Percentiles rank a stretch among this genome's conserved stretches.
Evolutionary conservation across 2,113 vertebrate species (phyloP).

Genomic region (Spilogale gracilis): DNA sequence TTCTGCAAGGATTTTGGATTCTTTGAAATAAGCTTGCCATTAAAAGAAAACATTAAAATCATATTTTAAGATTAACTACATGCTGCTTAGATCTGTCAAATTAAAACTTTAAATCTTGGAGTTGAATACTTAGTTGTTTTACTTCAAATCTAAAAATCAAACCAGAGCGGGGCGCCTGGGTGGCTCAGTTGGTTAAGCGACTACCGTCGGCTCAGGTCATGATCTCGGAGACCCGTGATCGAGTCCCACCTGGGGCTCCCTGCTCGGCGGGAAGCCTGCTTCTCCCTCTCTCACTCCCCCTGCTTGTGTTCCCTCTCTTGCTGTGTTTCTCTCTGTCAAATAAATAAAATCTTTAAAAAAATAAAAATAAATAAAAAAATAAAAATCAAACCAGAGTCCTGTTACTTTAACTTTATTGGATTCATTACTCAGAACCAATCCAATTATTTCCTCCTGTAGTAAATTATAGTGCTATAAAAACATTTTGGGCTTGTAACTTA

Average conservation of each 20-base stretch:
- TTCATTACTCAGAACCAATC: not conserved
- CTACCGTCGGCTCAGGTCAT: no score
- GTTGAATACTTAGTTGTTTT: slow-evolving; percentile 23
- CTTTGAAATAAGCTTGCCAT: slow-evolving; percentile 59
- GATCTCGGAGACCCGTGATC: no score
- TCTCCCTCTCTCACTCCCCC: no score
- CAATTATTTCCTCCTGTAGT: slow-evolving; percentile 43
- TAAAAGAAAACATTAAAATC: slow-evolving; percentile 36
- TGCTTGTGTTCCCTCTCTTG: no score
- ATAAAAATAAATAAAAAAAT: not conserved
- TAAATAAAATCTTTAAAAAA: no score
- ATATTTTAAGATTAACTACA: slow-evolving; percentile 48
- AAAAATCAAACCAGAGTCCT: not conserved
- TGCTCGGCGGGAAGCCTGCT: no score
- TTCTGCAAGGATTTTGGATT: slow-evolving; percentile 67
- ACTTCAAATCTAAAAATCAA: slow-evolving; percentile 29
- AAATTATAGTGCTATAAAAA: not conserved
- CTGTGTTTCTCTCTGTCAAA: no score
- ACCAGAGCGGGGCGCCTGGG: not conserved
- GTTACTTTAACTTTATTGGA: not conserved
- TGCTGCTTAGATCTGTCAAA: slow-evolving; percentile 28
- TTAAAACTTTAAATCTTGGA: slow-evolving; percentile 44
- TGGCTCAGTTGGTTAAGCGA: no score
- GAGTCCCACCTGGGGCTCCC: no score
- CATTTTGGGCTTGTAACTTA: not conserved